A percentile compares a stretch with the other conserved stretches of the same genome.
Evolutionary conservation across 2,113 vertebrate species (phyloP).

Genomic region (Strix uralensis): DNA sequence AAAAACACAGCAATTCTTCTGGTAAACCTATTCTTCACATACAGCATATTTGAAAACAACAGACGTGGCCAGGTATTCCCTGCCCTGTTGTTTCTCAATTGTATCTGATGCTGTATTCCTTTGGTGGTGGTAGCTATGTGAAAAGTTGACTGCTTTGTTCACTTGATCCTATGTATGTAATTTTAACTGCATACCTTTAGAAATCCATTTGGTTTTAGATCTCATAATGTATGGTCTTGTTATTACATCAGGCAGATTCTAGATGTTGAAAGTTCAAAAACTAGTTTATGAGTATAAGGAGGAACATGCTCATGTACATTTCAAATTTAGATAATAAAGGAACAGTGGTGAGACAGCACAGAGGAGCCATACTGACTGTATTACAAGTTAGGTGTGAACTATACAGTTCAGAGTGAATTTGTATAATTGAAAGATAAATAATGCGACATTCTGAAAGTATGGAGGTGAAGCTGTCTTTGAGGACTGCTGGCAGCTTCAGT

Average conservation of each 20-base stretch:
- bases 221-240: background rate
- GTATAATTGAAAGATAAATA: background rate
- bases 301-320: background rate
- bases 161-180: background rate
- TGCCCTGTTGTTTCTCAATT: background rate
- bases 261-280: background rate
- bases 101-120: background rate
- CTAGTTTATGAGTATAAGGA: background rate
- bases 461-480: background rate
- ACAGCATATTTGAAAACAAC: background rate
- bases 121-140: background rate
- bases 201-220: background rate
- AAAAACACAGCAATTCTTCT: background rate
- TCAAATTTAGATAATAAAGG: background rate
- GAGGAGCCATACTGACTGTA: background rate
- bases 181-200: background rate
- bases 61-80: background rate
- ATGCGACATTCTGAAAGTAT: background rate
- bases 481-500: background rate
- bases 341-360: background rate
- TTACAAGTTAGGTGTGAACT: background rate
- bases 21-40: background rate
- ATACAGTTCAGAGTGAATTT: background rate
- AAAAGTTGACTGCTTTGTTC: background rate
- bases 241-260: background rate